Conservation (phyloP, 92 coral and sea anemone species). For the Palythoa heliodiscus region DNA sequence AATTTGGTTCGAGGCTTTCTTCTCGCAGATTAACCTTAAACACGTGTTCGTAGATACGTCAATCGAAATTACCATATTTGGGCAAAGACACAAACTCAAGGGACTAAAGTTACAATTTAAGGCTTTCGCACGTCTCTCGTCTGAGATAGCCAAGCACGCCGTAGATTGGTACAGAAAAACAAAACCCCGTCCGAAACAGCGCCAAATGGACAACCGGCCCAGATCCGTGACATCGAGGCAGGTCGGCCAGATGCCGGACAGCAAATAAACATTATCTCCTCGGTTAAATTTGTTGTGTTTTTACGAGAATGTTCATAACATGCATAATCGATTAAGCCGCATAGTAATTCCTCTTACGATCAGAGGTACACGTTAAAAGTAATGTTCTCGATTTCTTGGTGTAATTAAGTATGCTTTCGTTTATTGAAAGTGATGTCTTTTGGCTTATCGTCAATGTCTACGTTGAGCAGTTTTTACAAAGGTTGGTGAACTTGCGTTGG, state of each 20-base stretch:
- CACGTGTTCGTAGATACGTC: slow-evolving; percentile 77
- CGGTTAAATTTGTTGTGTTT: neutral
- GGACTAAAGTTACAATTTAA: slow-evolving; percentile 81
- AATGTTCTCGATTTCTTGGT: neutral
- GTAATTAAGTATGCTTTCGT: too few relatives aligned
- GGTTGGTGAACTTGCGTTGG: too few relatives aligned
- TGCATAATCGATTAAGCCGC: neutral
- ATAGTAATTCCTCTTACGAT: neutral
- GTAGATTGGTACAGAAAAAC: slow-evolving; percentile 86
- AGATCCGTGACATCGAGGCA: slow-evolving; percentile 26
- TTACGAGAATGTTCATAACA: neutral
- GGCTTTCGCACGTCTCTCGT: slow-evolving; percentile 80
- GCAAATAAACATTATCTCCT: neutral
- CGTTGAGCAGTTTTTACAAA: too few relatives aligned
- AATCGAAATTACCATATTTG: slow-evolving; percentile 92
- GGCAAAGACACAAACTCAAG: slow-evolving; percentile 74
- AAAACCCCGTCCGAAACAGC: slow-evolving; percentile 11
- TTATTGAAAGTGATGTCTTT: too few relatives aligned
- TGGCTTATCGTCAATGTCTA: too few relatives aligned
- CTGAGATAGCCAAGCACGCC: slow-evolving; percentile 94
- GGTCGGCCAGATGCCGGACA: neutral
- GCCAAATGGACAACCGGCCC: slow-evolving; percentile 38
- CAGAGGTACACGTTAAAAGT: neutral
- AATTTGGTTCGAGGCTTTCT: slow-evolving; percentile 85
- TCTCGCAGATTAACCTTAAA: slow-evolving; percentile 59